A percentile compares a stretch with the other conserved stretches of the same genome.
Conservation (phyloP, 2,888 invertebrate genomes). For the Ashinkailepas kermadecensis region DNA sequence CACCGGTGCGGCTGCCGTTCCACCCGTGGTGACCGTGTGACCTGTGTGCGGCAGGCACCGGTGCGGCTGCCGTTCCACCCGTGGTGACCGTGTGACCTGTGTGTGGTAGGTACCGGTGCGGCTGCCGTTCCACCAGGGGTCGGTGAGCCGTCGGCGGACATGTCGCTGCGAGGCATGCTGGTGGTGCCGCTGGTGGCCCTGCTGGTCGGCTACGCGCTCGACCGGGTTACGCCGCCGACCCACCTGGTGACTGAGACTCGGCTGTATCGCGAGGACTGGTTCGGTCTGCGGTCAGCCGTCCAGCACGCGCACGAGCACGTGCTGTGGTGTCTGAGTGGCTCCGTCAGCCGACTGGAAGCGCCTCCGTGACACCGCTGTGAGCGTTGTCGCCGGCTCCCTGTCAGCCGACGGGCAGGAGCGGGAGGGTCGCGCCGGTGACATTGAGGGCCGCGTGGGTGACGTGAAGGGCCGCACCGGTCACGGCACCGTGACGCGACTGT, state of each 20-base stretch:
- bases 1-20: no score
- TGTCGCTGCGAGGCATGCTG: background rate
- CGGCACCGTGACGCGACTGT: constrained; percentile 42
- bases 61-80: no score
- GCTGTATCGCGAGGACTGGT: background rate
- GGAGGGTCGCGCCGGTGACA: no score
- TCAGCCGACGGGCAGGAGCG: no score
- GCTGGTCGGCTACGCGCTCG: background rate
- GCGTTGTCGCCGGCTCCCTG: background rate
- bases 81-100: no score
- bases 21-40: no score
- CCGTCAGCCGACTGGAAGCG: background rate
- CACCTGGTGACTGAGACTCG: background rate
- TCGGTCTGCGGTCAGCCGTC: background rate
- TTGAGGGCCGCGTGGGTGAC: constrained; percentile 79
- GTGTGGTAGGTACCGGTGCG: no score
- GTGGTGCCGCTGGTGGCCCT: background rate
- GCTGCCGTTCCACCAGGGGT: no score
- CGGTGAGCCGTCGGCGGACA: background rate
- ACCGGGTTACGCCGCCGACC: background rate
- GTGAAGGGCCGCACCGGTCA: constrained; percentile 45
- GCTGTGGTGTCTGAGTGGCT: background rate
- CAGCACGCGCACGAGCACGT: background rate
- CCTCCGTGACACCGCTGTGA: background rate
- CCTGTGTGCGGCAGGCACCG: no score